Percentiles rank a stretch among this genome's conserved stretches.
Conservation (phyloP, 2,888 invertebrate genomes). For the Dryobota labecula region DNA sequence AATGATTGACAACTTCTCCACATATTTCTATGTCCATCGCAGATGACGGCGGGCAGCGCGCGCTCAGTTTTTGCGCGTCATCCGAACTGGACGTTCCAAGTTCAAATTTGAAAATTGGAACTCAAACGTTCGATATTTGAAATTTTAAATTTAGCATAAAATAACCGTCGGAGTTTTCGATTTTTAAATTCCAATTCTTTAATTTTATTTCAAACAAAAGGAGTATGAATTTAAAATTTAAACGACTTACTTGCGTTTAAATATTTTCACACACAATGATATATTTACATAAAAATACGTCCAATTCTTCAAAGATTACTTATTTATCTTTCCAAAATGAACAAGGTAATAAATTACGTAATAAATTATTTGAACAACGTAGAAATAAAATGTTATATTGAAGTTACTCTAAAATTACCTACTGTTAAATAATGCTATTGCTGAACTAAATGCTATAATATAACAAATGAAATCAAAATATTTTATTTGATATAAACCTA, state of each 20-base stretch:
- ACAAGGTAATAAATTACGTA: not conserved
- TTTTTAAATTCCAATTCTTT: constrained; percentile 52
- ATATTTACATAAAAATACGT: not conserved
- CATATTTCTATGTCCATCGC: constrained; percentile 70
- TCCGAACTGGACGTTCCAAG: constrained; percentile 90
- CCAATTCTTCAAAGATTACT: not conserved
- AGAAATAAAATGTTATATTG: not conserved
- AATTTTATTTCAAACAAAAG: constrained; percentile 37
- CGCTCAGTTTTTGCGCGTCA: constrained; percentile 89
- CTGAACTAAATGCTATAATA: not conserved
- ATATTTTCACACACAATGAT: constrained; percentile 13
- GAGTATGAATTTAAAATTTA: constrained; percentile 24
- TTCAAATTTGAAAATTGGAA: constrained; percentile 90
- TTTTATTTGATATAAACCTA: no score
- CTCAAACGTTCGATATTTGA: constrained; percentile 87
- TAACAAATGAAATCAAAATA: no score
- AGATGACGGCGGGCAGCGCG: constrained; percentile 88
- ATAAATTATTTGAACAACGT: not conserved
- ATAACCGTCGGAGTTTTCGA: constrained; percentile 69
- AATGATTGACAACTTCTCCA: constrained; percentile 69
- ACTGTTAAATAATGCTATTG: not conserved
- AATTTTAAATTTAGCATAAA: constrained; percentile 87
- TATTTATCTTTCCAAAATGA: not conserved
- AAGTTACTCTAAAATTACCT: not conserved
- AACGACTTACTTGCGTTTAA: constrained; percentile 19